These are phyloP conservation scores for Lethocerus indicus DNA, from an alignment of 1,140 invertebrate genomes.

Conservation along the genomic window DNA sequence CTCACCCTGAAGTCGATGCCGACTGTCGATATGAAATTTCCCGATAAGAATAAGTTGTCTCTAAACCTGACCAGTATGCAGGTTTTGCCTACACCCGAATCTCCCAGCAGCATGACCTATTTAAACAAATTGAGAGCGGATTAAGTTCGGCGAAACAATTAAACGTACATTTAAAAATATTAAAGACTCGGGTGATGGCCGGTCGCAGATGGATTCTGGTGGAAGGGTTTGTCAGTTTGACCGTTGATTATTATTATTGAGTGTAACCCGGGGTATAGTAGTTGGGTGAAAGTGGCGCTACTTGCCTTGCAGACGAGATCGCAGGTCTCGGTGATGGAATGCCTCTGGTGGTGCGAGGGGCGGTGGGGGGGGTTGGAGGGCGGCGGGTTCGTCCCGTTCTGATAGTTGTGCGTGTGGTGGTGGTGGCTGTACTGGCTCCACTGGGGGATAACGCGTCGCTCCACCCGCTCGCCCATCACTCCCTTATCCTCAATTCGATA, in stretches of 20 bases:
- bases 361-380: slow-evolving; percentile 17
- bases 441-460: slow-evolving; percentile 23
- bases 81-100: slow-evolving; percentile 80
- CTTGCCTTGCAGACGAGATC: slow-evolving; percentile 35
- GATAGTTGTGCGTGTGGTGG: slow-evolving; percentile 12
- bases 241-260: too few species aligned
- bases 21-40: slow-evolving; percentile 86
- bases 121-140: slow-evolving; percentile 11
- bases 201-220: too few species aligned
- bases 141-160: not conserved
- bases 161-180: too few species aligned
- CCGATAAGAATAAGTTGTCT: slow-evolving; percentile 68
- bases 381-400: slow-evolving; percentile 14
- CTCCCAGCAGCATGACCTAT: slow-evolving; percentile 77
- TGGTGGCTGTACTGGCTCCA: slow-evolving; percentile 15
- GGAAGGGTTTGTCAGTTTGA: too few species aligned
- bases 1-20: slow-evolving; percentile 91
- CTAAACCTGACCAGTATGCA: slow-evolving; percentile 72
- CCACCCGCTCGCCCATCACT: slow-evolving; percentile 25
- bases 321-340: slow-evolving; percentile 26
- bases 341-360: slow-evolving; percentile 22
- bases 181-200: too few species aligned
- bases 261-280: too few species aligned
- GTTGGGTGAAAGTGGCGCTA: too few species aligned
- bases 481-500: too few species aligned